These are phyloP conservation scores for Tubiluchus corallicola DNA, from an alignment of 2,888 invertebrate species.

Conservation along the genomic window DNA sequence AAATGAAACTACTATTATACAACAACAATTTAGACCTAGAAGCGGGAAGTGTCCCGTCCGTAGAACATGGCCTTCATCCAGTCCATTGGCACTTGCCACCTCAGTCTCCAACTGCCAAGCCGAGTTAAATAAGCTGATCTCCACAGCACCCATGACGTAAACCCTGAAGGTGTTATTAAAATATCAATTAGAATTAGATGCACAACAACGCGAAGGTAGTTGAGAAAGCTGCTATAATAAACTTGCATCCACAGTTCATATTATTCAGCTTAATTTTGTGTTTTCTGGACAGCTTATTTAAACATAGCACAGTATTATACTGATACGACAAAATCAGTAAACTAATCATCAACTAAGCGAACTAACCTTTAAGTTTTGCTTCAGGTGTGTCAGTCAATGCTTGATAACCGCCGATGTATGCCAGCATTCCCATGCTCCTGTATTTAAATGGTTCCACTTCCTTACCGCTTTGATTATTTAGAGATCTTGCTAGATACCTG, in stretches of 20 bases:
- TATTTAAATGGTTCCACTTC: conserved; percentile 20
- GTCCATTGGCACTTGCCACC: conserved; percentile 31
- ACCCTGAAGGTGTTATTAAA: too few species aligned
- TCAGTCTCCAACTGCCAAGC: conserved; percentile 29
- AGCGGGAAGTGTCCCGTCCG: conserved; percentile 30
- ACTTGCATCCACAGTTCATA: too few species aligned
- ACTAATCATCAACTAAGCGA: neutral
- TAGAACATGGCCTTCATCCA: conserved; percentile 30
- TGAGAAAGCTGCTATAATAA: too few species aligned
- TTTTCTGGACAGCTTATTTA: too few species aligned
- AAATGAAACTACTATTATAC: too few species aligned
- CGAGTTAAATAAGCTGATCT: conserved; percentile 30
- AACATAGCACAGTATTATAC: too few species aligned
- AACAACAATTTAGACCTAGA: too few species aligned
- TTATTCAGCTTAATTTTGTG: too few species aligned
- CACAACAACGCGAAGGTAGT: too few species aligned
- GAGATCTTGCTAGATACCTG: conserved; percentile 22
- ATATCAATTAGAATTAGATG: too few species aligned
- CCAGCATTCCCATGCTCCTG: conserved; percentile 28
- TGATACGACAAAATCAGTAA: too few species aligned
- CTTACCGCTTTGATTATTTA: conserved; percentile 15
- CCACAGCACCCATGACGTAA: conserved; percentile 31
- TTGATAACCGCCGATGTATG: conserved; percentile 29
- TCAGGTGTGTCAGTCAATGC: conserved; percentile 27
- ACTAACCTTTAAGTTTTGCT: conserved; percentile 24